Base-by-base conservation (phyloP, 2,888 invertebrate species). In the Drosophila recens region DNA sequence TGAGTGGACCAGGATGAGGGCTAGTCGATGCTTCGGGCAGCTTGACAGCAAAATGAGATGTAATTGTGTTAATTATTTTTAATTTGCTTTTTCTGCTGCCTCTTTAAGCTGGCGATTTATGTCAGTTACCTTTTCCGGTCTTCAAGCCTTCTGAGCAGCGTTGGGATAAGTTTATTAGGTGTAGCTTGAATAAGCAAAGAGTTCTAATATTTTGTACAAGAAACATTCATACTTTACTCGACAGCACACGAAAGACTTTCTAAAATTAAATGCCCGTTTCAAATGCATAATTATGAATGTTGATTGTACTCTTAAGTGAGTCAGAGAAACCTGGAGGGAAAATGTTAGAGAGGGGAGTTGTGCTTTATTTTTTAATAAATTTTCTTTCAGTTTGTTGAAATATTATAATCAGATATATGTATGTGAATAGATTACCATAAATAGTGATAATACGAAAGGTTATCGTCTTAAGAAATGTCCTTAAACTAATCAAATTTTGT, bases 41-140 rank as follows among this genome's bases (percentile, higher is more conserved):
- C 72, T 73, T 69, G 79, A 80, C 80, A 74, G 73, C 69, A 72
- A 80, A 80, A 80, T 80, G 80, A 80, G 80, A 76, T 79, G 76
- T 80, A 81, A 81, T 81, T 79, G 76, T 80, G 69, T 81, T 81
- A 81, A 81, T 80, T 81, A 81, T 79, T 79, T 80, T 81, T 80
- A 80, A 79, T 80, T 80, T 80, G 73, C 76, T 80, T 73, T 75
- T 72, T 75, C 75, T 80, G 70, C 68, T 70, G 65, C 78, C 67
- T 53, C 70, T 71, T 80, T 79, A 71, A 76, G 72, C 67, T 48
- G 64, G 61, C 73, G 79, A 79, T 79, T 79, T 79, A 66, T 79
- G 73, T 76, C 79, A 76, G 79, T 79, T 76, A 76, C 74, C 77
- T 70, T 77, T 76, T 77, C 74, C 74, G 74, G 61, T 45, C 64